Evolutionary conservation across 1,140 invertebrate genomes (phyloP).

Genomic region (Penaeus indicus): DNA sequence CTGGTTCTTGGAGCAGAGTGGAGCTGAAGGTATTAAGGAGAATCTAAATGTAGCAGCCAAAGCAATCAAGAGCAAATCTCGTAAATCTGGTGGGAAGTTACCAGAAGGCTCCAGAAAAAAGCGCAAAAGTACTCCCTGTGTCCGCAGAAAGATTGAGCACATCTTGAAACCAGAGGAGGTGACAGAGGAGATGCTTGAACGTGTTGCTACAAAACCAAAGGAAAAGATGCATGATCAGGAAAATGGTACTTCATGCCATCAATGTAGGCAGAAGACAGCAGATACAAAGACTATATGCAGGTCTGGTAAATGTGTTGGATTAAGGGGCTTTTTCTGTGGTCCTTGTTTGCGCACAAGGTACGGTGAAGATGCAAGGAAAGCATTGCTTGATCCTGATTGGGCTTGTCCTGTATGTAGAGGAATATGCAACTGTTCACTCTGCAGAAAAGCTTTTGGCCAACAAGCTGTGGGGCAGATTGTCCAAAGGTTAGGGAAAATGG

Average conservation of each 20-base stretch:
- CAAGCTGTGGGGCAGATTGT: constrained; percentile 56
- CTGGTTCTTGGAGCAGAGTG: constrained; percentile 63
- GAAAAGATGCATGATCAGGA: constrained; percentile 66
- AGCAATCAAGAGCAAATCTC: constrained; percentile 37
- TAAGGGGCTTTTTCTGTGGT: constrained; percentile 69
- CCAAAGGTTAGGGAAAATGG: constrained; percentile 49
- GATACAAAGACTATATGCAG: constrained; percentile 72
- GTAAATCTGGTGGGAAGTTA: constrained; percentile 29
- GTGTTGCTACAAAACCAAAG: constrained; percentile 61
- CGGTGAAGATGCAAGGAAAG: constrained; percentile 64
- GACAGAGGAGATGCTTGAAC: constrained; percentile 64
- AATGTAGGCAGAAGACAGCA: constrained; percentile 72
- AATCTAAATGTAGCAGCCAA: constrained; percentile 57
- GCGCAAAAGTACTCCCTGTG: constrained; percentile 65
- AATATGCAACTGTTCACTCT: constrained; percentile 65
- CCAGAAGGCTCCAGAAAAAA: constrained; percentile 58
- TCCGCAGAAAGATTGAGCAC: constrained; percentile 60
- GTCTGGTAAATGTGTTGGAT: constrained; percentile 69
- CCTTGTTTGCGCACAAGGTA: constrained; percentile 63
- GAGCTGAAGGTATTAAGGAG: constrained; percentile 61
- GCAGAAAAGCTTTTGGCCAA: constrained; percentile 61
- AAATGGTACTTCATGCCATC: constrained; percentile 72
- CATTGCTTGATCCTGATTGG: constrained; percentile 63
- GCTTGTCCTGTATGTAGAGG: constrained; percentile 64
- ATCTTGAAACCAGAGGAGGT: constrained; percentile 65